Base-by-base conservation (phyloP, 2,888 invertebrate species). In the Drosophila barbarae region DNA sequence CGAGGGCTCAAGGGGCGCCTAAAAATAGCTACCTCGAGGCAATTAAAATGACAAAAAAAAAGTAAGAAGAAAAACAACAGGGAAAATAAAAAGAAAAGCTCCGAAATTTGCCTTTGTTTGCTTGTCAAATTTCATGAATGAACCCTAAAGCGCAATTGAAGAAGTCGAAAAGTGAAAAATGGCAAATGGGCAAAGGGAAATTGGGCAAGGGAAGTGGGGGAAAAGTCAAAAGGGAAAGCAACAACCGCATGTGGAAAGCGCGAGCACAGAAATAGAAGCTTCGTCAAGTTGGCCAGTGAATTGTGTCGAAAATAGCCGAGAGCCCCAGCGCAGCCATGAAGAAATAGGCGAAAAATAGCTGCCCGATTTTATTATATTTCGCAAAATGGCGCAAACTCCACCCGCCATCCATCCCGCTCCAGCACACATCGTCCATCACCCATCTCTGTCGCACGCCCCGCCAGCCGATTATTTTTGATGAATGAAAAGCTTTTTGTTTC, bases 401-500 rank as follows among this genome's bases (percentile, higher is more conserved):
- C 73, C 72, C 56, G 56, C 51, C 50, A 39, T 18, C 42, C 44
- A 21, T 61, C 57, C 54, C 64, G 61, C 30, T 60, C 46, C 38
- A 13, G 15, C 54, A 10, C 26, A 26, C 39, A 13, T 18, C 28
- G 23, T 35, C 39, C 39, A 36, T 36, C 2, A 8, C 21, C 65
- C 52, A 9, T 65, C 65, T 44, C 42, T 26, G 38, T 51, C 57
- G 39, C 55, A 12, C 42, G 18, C 13, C 65, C 49, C 49, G 52
- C 68, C 46, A 73, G 56, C 67, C 61, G 85, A 73, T 77, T 79
- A 65, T 57, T 80, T 83, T 86, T 86, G 78, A 87, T 86, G 86
- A 86, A 86, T 86, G 86, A 86, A 86, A 86, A 86, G 86, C 86
- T 86, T 76, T 80, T 70, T 73, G 70, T 73, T 69, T 71, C 35